Evolutionary conservation across 2,797 vertebrate genomes (phyloP), one percentile per base, ranked within the genome.

Genomic region (Catharus ustulatus): DNA sequence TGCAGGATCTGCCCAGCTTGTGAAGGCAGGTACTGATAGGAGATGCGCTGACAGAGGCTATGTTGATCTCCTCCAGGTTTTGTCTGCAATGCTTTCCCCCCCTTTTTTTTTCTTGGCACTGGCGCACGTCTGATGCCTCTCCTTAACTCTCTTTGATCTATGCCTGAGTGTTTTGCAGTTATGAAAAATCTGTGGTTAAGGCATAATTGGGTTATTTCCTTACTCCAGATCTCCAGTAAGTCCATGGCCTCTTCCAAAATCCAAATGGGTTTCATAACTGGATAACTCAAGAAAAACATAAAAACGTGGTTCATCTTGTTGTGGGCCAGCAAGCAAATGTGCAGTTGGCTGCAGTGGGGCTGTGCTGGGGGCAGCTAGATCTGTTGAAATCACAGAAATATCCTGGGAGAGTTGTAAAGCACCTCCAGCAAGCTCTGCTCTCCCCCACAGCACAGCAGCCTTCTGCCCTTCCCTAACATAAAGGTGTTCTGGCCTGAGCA

Each of bases 121-220:
- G 66, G 52, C 75, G 71, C 15, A 22, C 5, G 3, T 86, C 61
- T 63, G 58, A 10, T 15, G 20, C 20, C 22, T 75, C 57, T 90
- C 48, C 40, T 62, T 61, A 40, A 21, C 29, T 51, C 30, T 26
- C 88, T 93, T 78, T 92, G 86, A 94, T 90, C 79, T 77, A 49
- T 13, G 61, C 13, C 46, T 51, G 40, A 77, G 30, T 19, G 22
- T 61, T 84, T 32, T 58, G 49, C 75, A 67, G 46, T 83, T 86
- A 93, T 54, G 64, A 72, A 89, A 54, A 96, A 94, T 62, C 54
- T 68, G 82, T 78, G 45, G 43, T 84, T 85, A 64, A 51, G 46
- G 49, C 15, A 58, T 83, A 87, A 55, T 46, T 87, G 54, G 30
- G 34, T 54, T 86, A 9, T 62, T 89, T 83, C 79, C 82, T 85